phyloP scores from a whole-genome alignment of 1,140 invertebrate genomes.

The Pygmarrhopalites habei region DNA sequence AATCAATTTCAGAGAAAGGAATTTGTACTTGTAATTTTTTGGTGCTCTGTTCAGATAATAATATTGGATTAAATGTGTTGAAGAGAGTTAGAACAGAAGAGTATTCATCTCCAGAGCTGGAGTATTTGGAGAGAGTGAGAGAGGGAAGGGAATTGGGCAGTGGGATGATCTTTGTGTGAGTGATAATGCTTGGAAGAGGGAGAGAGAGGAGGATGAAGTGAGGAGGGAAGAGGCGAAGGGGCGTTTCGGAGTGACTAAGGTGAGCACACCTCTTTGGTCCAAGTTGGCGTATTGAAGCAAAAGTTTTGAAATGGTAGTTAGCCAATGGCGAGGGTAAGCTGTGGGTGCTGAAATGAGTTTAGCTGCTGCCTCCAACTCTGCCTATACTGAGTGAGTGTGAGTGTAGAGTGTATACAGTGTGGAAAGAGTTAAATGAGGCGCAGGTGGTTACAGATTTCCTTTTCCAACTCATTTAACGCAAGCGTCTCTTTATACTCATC shows the following conservation, averaged over 20 bases:
- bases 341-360: constrained; percentile 7
- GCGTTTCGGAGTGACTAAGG: constrained; percentile 9
- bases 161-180: no score
- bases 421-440: background rate
- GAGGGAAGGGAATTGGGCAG: constrained; percentile 7
- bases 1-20: no score
- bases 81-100: no score
- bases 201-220: background rate
- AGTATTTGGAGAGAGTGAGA: no score
- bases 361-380: constrained; percentile 1
- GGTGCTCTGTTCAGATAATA: no score
- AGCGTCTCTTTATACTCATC: constrained; percentile 12
- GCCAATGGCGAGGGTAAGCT: constrained; percentile 21
- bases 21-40: no score
- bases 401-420: background rate
- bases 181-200: no score
- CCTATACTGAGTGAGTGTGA: no score
- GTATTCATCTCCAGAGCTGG: no score
- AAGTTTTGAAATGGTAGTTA: constrained; percentile 2
- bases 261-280: constrained; percentile 24
- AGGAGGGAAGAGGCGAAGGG: background rate
- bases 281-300: constrained; percentile 18
- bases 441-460: constrained; percentile 22
- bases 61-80: no score
- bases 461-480: constrained; percentile 25